phyloP scores from a whole-genome alignment of 2,113 vertebrate genomes.

The human (Homo sapiens) region DNA sequence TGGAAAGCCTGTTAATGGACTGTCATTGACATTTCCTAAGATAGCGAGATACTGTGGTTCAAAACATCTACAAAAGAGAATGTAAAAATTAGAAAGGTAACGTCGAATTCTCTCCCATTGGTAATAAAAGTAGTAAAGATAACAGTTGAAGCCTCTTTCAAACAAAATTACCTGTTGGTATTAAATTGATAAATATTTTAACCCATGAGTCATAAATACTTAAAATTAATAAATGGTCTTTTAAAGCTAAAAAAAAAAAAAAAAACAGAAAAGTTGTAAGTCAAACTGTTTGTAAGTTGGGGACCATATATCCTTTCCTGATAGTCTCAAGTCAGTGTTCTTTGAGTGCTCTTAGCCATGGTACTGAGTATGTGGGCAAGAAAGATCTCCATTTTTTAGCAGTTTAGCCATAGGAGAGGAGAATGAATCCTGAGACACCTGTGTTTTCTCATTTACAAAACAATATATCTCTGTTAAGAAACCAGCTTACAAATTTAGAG shows the following conservation, averaged over 20 bases:
- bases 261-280: background rate
- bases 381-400: background rate
- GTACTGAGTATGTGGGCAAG: background rate
- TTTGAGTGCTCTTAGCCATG: background rate
- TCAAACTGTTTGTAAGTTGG: background rate
- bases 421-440: background rate
- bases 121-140: background rate
- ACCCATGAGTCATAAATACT: conserved; percentile 66
- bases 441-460: background rate
- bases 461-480: background rate
- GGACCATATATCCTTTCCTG: background rate
- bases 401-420: background rate
- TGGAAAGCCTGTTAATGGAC: background rate
- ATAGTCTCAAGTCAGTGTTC: background rate
- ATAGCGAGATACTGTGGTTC: background rate
- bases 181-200: conserved; percentile 16
- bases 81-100: background rate
- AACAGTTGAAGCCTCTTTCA: background rate
- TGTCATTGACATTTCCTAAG: background rate
- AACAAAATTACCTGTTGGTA: background rate
- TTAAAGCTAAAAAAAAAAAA: background rate
- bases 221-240: conserved; percentile 80
- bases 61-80: background rate
- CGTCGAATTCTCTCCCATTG: background rate
- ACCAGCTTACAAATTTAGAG: background rate